These are phyloP conservation scores for Crepidodera aurea DNA, from an alignment of 2,888 invertebrate species.

Conservation along the genomic window DNA sequence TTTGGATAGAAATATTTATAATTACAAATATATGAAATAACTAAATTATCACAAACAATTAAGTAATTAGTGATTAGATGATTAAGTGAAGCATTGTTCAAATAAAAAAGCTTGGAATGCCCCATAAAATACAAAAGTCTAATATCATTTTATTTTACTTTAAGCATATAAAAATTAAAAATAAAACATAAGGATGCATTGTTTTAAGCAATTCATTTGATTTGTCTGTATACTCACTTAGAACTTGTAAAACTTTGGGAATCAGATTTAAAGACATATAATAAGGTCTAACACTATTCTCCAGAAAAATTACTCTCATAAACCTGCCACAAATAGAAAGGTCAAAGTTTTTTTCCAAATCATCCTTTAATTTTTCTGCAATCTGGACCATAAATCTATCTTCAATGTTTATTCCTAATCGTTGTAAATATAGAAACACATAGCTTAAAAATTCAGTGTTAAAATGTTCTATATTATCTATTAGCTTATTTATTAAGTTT, in stretches of 20 bases:
- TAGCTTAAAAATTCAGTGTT: constrained; percentile 59
- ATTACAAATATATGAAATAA: too few species aligned
- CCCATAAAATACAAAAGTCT: too few species aligned
- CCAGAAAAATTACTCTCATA: constrained; percentile 58
- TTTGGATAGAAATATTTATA: too few species aligned
- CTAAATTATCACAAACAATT: too few species aligned
- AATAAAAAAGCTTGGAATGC: too few species aligned
- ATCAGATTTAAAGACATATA: constrained; percentile 58
- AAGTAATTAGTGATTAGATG: too few species aligned
- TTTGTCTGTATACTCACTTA: constrained; percentile 58
- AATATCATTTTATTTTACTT: too few species aligned
- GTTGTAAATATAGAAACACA: constrained; percentile 62
- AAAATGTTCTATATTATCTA: constrained; percentile 52
- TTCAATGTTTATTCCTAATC: constrained; percentile 59
- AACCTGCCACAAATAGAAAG: constrained; percentile 58
- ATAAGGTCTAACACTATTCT: constrained; percentile 58
- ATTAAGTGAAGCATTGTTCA: too few species aligned
- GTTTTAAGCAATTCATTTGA: too few species aligned
- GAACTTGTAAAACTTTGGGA: constrained; percentile 56
- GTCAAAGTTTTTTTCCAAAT: constrained; percentile 49
- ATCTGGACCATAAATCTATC: constrained; percentile 56
- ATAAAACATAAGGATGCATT: too few species aligned
- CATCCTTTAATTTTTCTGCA: constrained; percentile 52
- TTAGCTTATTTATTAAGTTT: constrained; percentile 50
- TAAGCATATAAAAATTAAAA: too few species aligned